Conservation (phyloP, 2,888 invertebrate genomes). For the Selenia dentaria region DNA sequence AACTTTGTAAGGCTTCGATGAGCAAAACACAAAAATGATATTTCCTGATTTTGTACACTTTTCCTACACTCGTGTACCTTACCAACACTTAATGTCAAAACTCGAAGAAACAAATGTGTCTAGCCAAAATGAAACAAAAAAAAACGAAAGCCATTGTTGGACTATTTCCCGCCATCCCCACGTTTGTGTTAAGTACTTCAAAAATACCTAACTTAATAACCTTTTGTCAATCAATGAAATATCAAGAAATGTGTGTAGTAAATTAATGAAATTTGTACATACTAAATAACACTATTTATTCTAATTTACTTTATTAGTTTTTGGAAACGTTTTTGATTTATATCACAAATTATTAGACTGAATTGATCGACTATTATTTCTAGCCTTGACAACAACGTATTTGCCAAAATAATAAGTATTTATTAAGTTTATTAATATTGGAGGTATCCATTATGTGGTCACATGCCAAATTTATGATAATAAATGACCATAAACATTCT, state of each 20-base stretch:
- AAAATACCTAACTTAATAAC: too few relatives aligned
- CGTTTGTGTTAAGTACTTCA: too few relatives aligned
- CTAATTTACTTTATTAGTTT: conserved; percentile 12
- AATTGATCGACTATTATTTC: conserved; percentile 19
- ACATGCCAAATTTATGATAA: conserved; percentile 1
- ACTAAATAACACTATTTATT: conserved; percentile 9
- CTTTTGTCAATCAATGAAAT: conserved; percentile 24
- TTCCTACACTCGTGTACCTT: too few relatives aligned
- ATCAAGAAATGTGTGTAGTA: conserved; percentile 17
- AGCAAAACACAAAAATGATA: too few relatives aligned
- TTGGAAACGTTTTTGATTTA: conserved; percentile 6
- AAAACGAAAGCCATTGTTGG: too few relatives aligned
- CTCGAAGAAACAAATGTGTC: too few relatives aligned
- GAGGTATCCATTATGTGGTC: conserved; percentile 10
- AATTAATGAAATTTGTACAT: conserved; percentile 13
- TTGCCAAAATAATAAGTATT: conserved; percentile 6
- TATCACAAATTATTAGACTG: too few relatives aligned
- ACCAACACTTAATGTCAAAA: too few relatives aligned
- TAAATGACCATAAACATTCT: conserved; percentile 9
- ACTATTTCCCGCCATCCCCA: too few relatives aligned
- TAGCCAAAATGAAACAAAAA: too few relatives aligned
- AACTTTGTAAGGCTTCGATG: too few relatives aligned
- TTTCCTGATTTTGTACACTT: too few relatives aligned
- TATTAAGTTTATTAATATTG: not conserved
- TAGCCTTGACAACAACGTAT: conserved; percentile 16